These are phyloP conservation scores for Mormoops blainvillei DNA, from an alignment of 2,113 vertebrate genomes.

Conservation along the genomic window DNA sequence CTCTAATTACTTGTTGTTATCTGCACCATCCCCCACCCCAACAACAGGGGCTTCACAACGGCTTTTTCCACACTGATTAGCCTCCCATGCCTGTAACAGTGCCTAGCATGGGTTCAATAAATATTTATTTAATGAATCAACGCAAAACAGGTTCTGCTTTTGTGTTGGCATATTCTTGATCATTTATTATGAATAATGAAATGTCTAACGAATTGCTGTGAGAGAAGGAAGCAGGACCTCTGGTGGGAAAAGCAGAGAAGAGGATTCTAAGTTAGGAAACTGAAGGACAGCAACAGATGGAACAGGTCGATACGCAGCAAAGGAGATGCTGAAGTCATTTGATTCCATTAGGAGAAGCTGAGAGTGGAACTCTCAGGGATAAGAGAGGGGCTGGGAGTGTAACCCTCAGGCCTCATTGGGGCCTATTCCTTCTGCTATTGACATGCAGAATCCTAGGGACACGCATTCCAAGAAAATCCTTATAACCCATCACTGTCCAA, in stretches of 20 bases:
- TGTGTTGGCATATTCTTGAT: background rate
- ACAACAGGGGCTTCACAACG: background rate
- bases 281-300: background rate
- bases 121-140: conserved; percentile 30
- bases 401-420: conserved; percentile 22
- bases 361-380: conserved; percentile 14
- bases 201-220: conserved; percentile 36
- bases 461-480: conserved; percentile 54
- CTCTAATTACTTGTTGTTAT: background rate
- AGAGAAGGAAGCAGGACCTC: conserved; percentile 45
- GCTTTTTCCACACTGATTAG: background rate
- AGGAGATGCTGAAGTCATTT: conserved; percentile 31
- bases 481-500: conserved; percentile 41
- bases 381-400: conserved; percentile 5
- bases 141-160: background rate
- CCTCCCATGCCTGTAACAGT: background rate
- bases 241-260: conserved; percentile 49
- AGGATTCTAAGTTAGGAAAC: background rate
- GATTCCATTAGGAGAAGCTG: conserved; percentile 47
- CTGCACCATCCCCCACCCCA: background rate
- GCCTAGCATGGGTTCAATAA: background rate
- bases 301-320: background rate
- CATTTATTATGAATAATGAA: conserved; percentile 45
- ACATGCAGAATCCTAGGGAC: conserved; percentile 3
- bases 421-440: conserved; percentile 18